Evolutionary conservation across 2,888 invertebrate species (phyloP).

Genomic region (Tinea trinotella): DNA sequence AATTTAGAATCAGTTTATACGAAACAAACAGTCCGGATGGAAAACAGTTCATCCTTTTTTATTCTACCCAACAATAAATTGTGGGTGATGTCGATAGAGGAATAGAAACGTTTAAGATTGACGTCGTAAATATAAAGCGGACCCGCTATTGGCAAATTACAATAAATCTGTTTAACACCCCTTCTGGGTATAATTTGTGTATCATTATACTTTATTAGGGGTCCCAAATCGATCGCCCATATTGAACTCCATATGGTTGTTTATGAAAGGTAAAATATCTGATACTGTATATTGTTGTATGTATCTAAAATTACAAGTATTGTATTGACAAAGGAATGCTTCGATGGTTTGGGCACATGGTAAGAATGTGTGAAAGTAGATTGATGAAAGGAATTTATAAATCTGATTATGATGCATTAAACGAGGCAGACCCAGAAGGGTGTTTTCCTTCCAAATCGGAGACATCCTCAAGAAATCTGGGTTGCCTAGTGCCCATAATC

Average conservation of each 20-base stretch:
- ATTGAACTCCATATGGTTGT: neutral
- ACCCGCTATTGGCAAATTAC: conserved; percentile 35
- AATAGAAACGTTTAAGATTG: conserved; percentile 35
- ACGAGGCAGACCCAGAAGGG: no score
- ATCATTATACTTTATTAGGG: neutral
- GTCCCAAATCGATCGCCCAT: neutral
- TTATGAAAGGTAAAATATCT: neutral
- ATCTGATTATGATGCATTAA: no score
- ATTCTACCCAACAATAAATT: neutral
- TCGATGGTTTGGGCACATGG: no score
- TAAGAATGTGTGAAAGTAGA: no score
- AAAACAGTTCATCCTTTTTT: neutral
- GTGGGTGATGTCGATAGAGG: neutral
- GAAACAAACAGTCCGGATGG: neutral
- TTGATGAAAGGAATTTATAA: no score
- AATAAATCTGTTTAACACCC: conserved; percentile 25
- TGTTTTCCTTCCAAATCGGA: no score
- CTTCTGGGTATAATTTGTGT: neutral
- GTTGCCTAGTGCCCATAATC: no score
- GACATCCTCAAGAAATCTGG: no score
- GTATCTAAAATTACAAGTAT: no score
- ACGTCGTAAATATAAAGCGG: conserved; percentile 50
- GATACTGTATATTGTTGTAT: no score
- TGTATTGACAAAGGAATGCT: no score
- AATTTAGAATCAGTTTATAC: no score